A percentile compares a stretch with the other conserved stretches of the same genome.
phyloP scores from a whole-genome alignment of 2,797 vertebrate genomes.

The Varecia variegata region DNA sequence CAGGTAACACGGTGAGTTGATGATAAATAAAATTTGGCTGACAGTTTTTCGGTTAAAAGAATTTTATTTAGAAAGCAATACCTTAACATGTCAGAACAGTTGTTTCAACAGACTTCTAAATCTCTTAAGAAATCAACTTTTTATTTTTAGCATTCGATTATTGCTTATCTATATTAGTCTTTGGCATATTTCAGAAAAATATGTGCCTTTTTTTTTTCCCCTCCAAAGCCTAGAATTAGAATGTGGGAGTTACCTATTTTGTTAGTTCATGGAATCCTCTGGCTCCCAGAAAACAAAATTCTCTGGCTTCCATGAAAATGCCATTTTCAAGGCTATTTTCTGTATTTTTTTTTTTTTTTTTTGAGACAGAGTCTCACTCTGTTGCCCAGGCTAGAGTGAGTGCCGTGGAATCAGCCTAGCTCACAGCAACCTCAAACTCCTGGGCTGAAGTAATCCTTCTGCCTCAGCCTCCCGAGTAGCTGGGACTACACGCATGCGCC shows the following conservation, averaged over 20 bases:
- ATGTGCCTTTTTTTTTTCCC: background rate
- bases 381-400: too few species aligned
- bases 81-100: background rate
- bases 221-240: background rate
- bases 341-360: background rate
- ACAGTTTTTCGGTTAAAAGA: background rate
- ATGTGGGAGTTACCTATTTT: background rate
- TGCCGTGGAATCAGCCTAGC: too few species aligned
- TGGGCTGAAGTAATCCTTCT: too few species aligned
- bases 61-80: background rate
- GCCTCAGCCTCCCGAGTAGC: too few species aligned
- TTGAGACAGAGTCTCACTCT: too few species aligned
- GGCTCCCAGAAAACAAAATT: background rate
- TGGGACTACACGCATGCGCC: too few species aligned
- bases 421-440: too few species aligned
- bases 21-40: background rate
- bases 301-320: background rate
- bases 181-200: background rate
- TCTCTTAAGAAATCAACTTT: background rate
- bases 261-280: background rate
- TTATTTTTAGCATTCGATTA: background rate
- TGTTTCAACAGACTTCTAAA: background rate
- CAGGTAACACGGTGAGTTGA: slow-evolving; percentile 88
- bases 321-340: background rate
- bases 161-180: background rate